These are phyloP conservation scores for Ceraclea dissimilis DNA, from an alignment of 2,888 invertebrate genomes.

Conservation along the genomic window DNA sequence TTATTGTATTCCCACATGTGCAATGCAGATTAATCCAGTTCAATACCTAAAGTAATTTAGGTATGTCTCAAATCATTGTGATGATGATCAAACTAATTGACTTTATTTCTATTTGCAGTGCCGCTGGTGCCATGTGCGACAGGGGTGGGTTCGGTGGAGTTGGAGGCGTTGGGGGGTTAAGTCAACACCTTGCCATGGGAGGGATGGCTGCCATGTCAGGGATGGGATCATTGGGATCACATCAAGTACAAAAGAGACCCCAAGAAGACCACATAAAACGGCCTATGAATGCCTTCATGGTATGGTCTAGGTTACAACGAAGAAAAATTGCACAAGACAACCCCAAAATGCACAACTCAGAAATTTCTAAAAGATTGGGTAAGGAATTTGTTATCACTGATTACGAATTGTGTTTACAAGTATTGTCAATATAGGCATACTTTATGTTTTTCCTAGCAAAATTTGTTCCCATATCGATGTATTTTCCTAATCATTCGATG, in stretches of 20 bases:
- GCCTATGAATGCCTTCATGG: conserved; percentile 99
- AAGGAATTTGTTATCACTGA: conserved; percentile 33
- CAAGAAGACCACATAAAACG: conserved; percentile 88
- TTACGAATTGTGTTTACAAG: background rate
- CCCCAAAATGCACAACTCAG: conserved; percentile 98
- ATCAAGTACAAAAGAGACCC: conserved; percentile 45
- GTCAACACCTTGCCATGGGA: conserved; percentile 35
- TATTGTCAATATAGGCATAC: background rate
- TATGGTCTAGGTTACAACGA: conserved; percentile 89
- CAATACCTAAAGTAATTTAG: too few species aligned
- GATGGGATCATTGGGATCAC: conserved; percentile 46
- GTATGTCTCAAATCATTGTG: too few species aligned
- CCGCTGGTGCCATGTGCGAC: conserved; percentile 61
- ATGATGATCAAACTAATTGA: too few species aligned
- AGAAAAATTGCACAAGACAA: conserved; percentile 96
- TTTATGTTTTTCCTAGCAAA: too few species aligned
- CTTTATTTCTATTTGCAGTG: conserved; percentile 8
- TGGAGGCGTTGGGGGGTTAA: conserved; percentile 47
- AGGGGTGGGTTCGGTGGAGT: conserved; percentile 52
- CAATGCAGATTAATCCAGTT: too few species aligned
- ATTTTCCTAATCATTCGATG: too few species aligned
- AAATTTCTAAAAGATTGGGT: conserved; percentile 91
- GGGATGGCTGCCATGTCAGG: conserved; percentile 47
- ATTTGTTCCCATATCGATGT: too few species aligned
- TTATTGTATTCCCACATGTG: too few species aligned